Evolutionary conservation across 2,888 invertebrate genomes (phyloP), one percentile per base, ranked within the genome.

Genomic region (Pseudolycoriella hygida): DNA sequence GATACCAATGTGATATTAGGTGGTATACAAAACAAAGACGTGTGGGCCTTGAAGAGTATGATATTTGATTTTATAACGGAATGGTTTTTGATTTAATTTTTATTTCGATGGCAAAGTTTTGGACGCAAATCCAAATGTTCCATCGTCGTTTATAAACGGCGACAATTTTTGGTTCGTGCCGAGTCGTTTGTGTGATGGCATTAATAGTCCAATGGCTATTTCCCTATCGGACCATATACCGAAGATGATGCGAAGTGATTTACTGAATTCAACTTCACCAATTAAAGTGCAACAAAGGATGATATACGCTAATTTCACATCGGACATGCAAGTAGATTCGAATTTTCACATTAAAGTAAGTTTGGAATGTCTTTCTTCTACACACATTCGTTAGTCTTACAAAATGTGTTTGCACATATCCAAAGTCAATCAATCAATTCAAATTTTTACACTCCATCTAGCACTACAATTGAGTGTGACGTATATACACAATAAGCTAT

Each of bases 101-200:
- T n/a, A n/a, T n/a, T 42, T 46, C 34, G 31, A 31, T 30, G 38
- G 30, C 48, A 15, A 42, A 59, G 59, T 57, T 40, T 47, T 59
- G 25, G 57, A 60, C 47, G 52, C 57, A 3, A 58, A 56, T 49
- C 58, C 58, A 3, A 46, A 47, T 11, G 46, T 53, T 1, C 57
- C 58, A 2, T 50, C 48, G 43, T 51, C 54, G 20, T 54, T 59
- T 43, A 52, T 46, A 11, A 58, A 58, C 58, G 59, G 59, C 10
- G 58, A 58, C 46, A 55, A 55, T 40, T 55, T 54, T 46, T 60
- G 59, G 59, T 59, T 57, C 47, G 45, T 54, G 3, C 46, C 56
- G 3, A 55, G 52, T 14, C 53, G 54, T 43, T 47, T 55, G 10
- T 60, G 59, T 45, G 46, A 54, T 31, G 58, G 57, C 18, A 50